A percentile compares a stretch with the other conserved stretches of the same genome.
Conservation (phyloP, 1,140 invertebrate species). For the Listronotus oregonensis region DNA sequence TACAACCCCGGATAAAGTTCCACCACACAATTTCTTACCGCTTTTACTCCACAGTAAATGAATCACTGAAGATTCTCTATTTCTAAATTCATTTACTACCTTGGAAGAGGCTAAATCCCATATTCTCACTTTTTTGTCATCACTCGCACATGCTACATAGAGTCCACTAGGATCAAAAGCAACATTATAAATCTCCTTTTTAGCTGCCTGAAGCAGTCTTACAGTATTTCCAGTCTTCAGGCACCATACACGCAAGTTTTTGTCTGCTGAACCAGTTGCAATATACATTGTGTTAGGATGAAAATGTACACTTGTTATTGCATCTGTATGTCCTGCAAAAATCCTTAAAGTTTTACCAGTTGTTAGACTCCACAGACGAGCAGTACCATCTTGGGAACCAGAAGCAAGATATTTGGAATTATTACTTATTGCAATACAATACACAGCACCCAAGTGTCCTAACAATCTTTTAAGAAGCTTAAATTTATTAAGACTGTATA, state of each 20-base stretch:
- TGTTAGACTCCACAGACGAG: constrained; percentile 84
- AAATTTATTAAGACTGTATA: constrained; percentile 40
- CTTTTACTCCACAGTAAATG: constrained; percentile 66
- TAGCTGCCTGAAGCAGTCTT: constrained; percentile 65
- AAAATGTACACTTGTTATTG: constrained; percentile 79
- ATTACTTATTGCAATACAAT: constrained; percentile 79
- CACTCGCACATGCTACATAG: constrained; percentile 70
- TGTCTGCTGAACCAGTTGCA: constrained; percentile 72
- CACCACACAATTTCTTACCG: constrained; percentile 66
- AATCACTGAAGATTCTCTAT: constrained; percentile 65
- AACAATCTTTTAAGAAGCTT: constrained; percentile 56
- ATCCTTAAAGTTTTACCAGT: constrained; percentile 77
- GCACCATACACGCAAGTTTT: constrained; percentile 69
- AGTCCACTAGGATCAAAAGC: constrained; percentile 75
- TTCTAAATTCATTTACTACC: constrained; percentile 65
- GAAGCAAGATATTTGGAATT: constrained; percentile 77
- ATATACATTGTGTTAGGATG: constrained; percentile 73
- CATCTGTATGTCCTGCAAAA: constrained; percentile 80
- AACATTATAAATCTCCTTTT: constrained; percentile 65
- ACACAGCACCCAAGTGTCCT: constrained; percentile 86
- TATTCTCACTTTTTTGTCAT: constrained; percentile 67
- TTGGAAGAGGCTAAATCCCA: constrained; percentile 72
- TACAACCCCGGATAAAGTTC: constrained; percentile 64
- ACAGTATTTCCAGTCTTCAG: constrained; percentile 66
- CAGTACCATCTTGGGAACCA: constrained; percentile 83